Conservation (phyloP, 2,888 invertebrate species). For the Gnatocerus cornutus region DNA sequence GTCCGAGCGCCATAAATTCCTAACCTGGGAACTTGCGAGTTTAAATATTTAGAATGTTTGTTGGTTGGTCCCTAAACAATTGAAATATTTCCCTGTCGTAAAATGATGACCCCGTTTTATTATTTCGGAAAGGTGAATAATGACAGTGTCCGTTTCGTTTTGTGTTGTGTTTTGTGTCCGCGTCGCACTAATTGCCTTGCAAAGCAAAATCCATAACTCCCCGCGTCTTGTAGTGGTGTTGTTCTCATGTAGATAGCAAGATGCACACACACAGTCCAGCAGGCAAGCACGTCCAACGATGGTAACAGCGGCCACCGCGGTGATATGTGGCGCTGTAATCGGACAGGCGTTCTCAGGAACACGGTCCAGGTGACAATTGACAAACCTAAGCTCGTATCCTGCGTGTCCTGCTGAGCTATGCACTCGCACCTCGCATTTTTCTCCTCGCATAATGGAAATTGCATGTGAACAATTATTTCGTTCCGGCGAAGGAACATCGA, state of each 20-base stretch:
- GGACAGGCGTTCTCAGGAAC: conserved; percentile 64
- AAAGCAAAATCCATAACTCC: conserved; percentile 44
- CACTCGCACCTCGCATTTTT: conserved; percentile 69
- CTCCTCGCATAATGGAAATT: conserved; percentile 69
- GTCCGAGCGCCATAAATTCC: no score
- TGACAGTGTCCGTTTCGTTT: not conserved
- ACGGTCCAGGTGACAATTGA: conserved; percentile 70
- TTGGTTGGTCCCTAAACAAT: no score
- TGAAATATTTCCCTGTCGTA: no score
- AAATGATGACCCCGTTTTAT: no score
- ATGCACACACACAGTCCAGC: conserved; percentile 48
- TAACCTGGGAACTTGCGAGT: no score
- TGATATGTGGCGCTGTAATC: conserved; percentile 67
- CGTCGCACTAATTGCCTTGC: conserved; percentile 36
- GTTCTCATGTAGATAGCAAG: conserved; percentile 55
- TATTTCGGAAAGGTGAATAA: no score
- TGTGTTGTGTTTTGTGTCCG: conserved; percentile 8
- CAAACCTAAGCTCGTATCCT: conserved; percentile 69
- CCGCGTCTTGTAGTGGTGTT: conserved; percentile 41
- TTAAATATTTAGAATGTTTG: no score
- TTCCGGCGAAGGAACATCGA: conserved; percentile 48
- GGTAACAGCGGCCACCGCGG: conserved; percentile 56
- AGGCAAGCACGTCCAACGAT: conserved; percentile 48
- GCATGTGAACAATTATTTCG: conserved; percentile 62
- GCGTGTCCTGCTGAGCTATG: conserved; percentile 70